Base-by-base conservation (phyloP, 2,888 invertebrate genomes). In the Antitype chi region DNA sequence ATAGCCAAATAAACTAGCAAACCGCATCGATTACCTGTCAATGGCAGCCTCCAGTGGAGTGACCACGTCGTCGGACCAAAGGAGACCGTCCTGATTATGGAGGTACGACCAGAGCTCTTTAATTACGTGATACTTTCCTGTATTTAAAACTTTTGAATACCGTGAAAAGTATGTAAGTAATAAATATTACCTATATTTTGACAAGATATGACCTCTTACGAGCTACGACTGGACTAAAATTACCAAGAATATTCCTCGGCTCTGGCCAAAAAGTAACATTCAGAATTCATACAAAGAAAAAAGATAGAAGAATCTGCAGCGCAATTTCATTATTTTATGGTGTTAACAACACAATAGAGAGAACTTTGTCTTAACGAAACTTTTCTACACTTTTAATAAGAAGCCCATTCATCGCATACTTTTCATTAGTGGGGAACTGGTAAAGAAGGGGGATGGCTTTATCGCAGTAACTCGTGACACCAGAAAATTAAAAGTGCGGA, bases 1-100 rank as follows among this genome's bases (percentile, higher is more conserved):
- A 96, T 96, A 95, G 96, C 96, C 95, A 95, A 96, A 96, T 96
- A 96, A 96, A 96, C 96, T 96, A 96, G 95, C 94, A 93, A 93
- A 93, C 94, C 94, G 91, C 94, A 96, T 96, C 96, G 96, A 96
- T 96, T 96, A 96, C 94, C 96, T 96, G 96, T 95, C 96, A 96
- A 85, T 90, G 92, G 92, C 96, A 96, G 95, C 90, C 93, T 91
- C 90, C 86, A 85, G 82, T 87, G 92, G 92, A 92, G 91, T 95
- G 95, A 95, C 96, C 95, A 93, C 92, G 91, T 90, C 91, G 90
- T 87, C 88, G 91, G 90, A 88, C 91, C 90, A 89, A 86, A 85
- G 82, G 91, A 90, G 92, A 90, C 90, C 90, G 87, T 89, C 90
- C 85, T 88, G 88, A 85, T 85, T 86, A 76, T 79, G 70, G 62